A percentile compares a stretch with the other conserved stretches of the same genome.
Conservation (phyloP, 2,888 invertebrate genomes). For the Agrochola macilenta region DNA sequence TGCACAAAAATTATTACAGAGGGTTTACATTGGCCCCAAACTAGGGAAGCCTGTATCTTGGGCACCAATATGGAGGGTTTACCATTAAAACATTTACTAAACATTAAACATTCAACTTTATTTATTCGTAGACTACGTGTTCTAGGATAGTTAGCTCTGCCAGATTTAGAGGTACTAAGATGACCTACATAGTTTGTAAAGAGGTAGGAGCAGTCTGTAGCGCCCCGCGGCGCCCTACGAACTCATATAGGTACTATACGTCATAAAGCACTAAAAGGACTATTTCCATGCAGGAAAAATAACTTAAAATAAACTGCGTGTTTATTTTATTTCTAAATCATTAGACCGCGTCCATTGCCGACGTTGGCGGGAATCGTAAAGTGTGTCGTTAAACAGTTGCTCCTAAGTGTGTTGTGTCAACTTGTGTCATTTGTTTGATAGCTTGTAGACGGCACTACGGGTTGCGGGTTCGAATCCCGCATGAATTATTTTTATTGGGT, state of each 20-base stretch:
- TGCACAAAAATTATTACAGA: too few relatives aligned
- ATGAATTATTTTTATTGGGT: background rate
- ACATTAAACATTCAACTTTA: too few relatives aligned
- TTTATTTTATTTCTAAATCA: conserved; percentile 6
- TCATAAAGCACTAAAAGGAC: background rate
- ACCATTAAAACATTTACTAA: too few relatives aligned
- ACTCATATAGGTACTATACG: background rate
- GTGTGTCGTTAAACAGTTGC: background rate
- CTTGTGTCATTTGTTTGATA: background rate
- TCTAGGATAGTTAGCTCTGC: background rate
- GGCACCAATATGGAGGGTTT: too few relatives aligned
- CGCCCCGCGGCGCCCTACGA: background rate
- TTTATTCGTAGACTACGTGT: background rate
- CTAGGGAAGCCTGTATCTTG: too few relatives aligned
- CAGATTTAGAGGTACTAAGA: background rate
- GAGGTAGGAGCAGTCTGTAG: background rate
- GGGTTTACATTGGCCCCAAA: too few relatives aligned
- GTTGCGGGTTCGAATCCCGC: conserved; percentile 24
- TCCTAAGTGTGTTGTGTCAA: background rate
- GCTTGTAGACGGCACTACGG: background rate
- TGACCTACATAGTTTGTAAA: conserved; percentile 7
- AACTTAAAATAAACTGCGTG: background rate
- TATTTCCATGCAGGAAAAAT: background rate
- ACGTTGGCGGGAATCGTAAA: background rate
- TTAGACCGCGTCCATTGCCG: background rate